Conservation (phyloP, 2,888 invertebrate genomes). For the Syrphus vitripennis region DNA sequence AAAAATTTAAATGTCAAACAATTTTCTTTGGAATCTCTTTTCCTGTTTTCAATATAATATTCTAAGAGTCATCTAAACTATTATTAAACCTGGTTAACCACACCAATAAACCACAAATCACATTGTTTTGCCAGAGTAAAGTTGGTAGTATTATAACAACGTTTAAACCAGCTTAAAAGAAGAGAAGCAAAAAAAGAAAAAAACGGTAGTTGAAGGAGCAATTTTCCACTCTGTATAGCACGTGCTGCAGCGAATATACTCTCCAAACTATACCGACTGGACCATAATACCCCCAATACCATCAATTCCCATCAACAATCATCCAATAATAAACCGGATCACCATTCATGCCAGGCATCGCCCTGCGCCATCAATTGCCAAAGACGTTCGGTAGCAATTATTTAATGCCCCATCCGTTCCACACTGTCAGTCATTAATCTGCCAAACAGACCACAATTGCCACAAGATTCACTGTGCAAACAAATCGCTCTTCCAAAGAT, state of each 20-base stretch:
- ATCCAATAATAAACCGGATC: slow-evolving; percentile 69
- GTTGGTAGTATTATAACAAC: no score
- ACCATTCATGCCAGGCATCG: slow-evolving; percentile 41
- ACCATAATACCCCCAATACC: slow-evolving; percentile 22
- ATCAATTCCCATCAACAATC: slow-evolving; percentile 66
- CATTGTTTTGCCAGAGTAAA: slow-evolving; percentile 25
- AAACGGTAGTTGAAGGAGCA: slow-evolving; percentile 63
- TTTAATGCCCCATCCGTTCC: slow-evolving; percentile 69
- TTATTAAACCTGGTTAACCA: slow-evolving; percentile 25
- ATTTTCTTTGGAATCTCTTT: neutral
- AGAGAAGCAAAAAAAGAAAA: no score
- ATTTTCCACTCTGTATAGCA: slow-evolving; percentile 50
- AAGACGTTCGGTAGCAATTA: slow-evolving; percentile 65
- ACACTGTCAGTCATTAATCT: slow-evolving; percentile 71
- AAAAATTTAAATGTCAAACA: slow-evolving; percentile 14
- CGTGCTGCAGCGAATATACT: slow-evolving; percentile 37
- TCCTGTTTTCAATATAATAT: neutral
- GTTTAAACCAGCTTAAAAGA: slow-evolving; percentile 5
- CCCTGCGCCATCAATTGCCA: slow-evolving; percentile 24
- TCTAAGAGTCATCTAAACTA: neutral
- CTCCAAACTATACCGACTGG: neutral
- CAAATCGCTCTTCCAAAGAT: slow-evolving; percentile 54
- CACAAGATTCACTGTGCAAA: slow-evolving; percentile 68
- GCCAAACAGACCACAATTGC: slow-evolving; percentile 70
- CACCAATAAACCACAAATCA: slow-evolving; percentile 64